phyloP scores from a whole-genome alignment of 37 sponge, comb jelly and placozoan genomes.

The Bolinopsis microptera region DNA sequence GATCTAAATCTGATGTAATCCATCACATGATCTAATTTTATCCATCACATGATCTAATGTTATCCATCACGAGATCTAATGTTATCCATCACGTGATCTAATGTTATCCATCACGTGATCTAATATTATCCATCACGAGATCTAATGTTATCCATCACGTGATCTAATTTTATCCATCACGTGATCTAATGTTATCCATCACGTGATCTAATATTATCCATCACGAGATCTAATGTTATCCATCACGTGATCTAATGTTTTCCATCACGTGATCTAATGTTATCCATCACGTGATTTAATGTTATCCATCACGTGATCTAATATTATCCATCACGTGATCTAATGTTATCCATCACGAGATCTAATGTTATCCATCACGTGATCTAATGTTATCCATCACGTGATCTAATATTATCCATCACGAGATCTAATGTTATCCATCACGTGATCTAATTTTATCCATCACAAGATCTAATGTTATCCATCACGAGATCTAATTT shows the following conservation, averaged over 20 bases:
- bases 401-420: background rate
- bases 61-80: background rate
- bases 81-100: background rate
- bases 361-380: background rate
- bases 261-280: background rate
- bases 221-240: background rate
- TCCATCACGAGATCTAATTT: background rate
- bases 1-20: background rate
- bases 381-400: background rate
- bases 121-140: background rate
- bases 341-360: background rate
- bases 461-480: background rate
- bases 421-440: background rate
- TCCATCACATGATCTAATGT: background rate
- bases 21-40: background rate
- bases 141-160: background rate
- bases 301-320: background rate
- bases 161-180: background rate
- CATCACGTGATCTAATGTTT: background rate
- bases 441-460: no score
- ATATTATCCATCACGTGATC: background rate
- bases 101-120: background rate
- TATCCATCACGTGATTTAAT: no score
- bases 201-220: background rate
- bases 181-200: background rate